Evolutionary conservation across 2,797 vertebrate genomes (phyloP).

Genomic region (Nyctalus aviator): DNA sequence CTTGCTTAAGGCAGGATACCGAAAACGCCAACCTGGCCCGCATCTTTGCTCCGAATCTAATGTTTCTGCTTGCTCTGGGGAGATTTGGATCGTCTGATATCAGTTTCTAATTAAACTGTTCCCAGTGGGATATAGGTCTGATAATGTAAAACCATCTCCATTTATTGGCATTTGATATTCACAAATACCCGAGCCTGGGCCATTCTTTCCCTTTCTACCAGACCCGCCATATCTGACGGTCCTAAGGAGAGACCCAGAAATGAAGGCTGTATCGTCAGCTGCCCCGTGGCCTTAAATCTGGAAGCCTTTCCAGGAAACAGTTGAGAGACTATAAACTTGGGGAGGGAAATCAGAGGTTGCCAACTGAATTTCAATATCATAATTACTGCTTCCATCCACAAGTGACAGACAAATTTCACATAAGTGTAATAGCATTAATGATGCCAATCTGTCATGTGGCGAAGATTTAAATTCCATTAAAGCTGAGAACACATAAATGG

Average conservation of each 20-base stretch:
- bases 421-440: neutral
- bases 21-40: conserved; percentile 67
- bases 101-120: conserved; percentile 58
- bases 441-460: neutral
- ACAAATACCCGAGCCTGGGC: neutral
- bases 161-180: neutral
- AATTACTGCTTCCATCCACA: neutral
- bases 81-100: neutral
- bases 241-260: neutral
- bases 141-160: neutral
- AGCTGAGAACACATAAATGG: neutral
- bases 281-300: neutral
- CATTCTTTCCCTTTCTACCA: neutral
- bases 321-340: neutral
- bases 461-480: neutral
- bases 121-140: neutral
- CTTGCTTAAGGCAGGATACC: conserved; percentile 66
- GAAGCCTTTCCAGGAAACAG: neutral
- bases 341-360: neutral
- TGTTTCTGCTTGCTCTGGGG: neutral
- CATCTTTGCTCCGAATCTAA: conserved; percentile 17
- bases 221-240: neutral
- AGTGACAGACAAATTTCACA: neutral
- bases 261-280: neutral
- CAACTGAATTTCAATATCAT: neutral